phyloP scores from a whole-genome alignment of 2,113 vertebrate species.

The Phoxinus phoxinus region DNA sequence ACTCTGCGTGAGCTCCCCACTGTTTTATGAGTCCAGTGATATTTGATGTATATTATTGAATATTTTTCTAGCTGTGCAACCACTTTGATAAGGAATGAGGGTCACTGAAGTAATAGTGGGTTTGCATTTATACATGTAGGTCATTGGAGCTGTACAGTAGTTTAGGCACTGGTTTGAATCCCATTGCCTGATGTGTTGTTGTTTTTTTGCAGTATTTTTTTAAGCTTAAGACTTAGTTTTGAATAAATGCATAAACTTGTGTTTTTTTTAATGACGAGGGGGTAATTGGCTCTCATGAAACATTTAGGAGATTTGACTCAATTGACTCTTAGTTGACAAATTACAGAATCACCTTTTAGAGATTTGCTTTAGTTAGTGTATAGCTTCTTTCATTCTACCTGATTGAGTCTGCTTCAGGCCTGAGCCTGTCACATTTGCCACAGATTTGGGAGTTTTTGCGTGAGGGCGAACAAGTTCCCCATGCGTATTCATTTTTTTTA shows the following conservation, averaged over 20 bases:
- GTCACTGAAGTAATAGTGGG: not conserved
- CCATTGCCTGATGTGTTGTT: not conserved
- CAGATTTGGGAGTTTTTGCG: too few species aligned
- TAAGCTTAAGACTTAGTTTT: too few species aligned
- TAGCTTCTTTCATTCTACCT: too few species aligned
- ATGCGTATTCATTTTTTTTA: too few species aligned
- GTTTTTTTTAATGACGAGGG: not conserved
- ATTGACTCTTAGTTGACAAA: not conserved
- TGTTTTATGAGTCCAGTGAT: constrained; percentile 10
- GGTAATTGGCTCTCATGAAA: not conserved
- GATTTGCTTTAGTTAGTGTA: too few species aligned
- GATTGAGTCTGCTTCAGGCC: too few species aligned
- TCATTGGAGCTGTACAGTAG: constrained; percentile 13
- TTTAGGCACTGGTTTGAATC: not conserved
- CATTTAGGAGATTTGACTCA: too few species aligned
- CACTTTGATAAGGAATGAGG: not conserved
- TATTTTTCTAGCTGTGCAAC: constrained; percentile 10
- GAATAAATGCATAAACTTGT: not conserved
- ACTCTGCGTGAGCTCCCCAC: constrained; percentile 5
- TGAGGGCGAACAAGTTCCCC: too few species aligned
- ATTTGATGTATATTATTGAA: constrained; percentile 1
- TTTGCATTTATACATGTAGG: not conserved
- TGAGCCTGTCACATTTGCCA: too few species aligned
- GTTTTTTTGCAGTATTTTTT: not conserved
- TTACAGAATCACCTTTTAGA: not conserved